Conservation (phyloP, 2,888 invertebrate genomes). For the Elgonia sp. region DNA sequence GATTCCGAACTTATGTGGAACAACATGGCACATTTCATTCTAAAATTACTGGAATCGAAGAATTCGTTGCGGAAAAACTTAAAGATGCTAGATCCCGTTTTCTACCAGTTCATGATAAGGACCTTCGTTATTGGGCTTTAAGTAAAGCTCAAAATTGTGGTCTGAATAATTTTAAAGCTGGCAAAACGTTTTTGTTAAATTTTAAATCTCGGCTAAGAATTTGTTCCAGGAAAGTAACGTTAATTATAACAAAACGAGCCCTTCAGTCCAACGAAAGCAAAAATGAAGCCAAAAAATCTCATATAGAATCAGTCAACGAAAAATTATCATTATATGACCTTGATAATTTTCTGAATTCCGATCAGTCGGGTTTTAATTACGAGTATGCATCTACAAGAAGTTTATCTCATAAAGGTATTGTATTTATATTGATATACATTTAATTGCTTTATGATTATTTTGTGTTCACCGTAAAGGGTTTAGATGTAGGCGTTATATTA, state of each 20-base stretch:
- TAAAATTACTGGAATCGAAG: slow-evolving; percentile 40
- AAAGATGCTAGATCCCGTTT: slow-evolving; percentile 20
- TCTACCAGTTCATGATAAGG: slow-evolving; percentile 44
- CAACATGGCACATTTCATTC: slow-evolving; percentile 34
- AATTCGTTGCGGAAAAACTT: slow-evolving; percentile 16
- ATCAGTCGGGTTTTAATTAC: slow-evolving; percentile 57
- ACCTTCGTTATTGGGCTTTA: slow-evolving; percentile 48
- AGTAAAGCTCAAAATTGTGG: slow-evolving; percentile 19
- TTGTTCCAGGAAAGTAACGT: slow-evolving; percentile 40
- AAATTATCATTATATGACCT: slow-evolving; percentile 22
- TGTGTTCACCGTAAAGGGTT: no score
- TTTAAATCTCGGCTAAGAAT: slow-evolving; percentile 25
- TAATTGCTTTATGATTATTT: no score
- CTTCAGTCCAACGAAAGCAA: slow-evolving; percentile 19
- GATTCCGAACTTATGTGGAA: slow-evolving; percentile 36
- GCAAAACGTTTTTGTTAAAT: slow-evolving; percentile 15
- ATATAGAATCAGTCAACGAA: slow-evolving; percentile 32
- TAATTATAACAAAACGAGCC: slow-evolving; percentile 35
- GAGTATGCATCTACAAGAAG: slow-evolving; percentile 47
- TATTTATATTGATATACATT: no score
- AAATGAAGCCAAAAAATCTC: not conserved
- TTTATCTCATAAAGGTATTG: no score
- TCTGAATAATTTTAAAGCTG: slow-evolving; percentile 26
- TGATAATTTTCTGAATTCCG: slow-evolving; percentile 41
- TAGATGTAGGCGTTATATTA: no score